Evolutionary conservation across 2,888 invertebrate genomes (phyloP).

Genomic region (Aquatica leii): DNA sequence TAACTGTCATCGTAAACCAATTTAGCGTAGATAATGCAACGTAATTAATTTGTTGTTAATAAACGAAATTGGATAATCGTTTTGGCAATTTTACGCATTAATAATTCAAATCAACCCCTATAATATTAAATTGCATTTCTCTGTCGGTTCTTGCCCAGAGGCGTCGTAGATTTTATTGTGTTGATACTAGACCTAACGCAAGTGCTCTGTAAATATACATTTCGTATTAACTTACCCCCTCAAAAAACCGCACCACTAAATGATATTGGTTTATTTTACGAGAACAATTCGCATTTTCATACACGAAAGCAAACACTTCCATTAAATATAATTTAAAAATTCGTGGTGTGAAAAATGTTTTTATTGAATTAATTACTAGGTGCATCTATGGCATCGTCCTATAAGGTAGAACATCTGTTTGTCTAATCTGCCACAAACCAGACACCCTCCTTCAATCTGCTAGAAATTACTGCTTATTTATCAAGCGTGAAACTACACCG

Average conservation of each 20-base stretch:
- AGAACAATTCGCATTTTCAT: conserved; percentile 48
- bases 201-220: conserved; percentile 59
- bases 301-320: conserved; percentile 20
- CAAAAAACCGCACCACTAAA: conserved; percentile 50
- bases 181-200: conserved; percentile 56
- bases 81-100: conserved; percentile 23
- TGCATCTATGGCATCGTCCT: background rate
- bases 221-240: conserved; percentile 55
- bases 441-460: conserved; percentile 18
- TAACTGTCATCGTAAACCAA: conserved; percentile 14
- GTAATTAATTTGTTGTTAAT: background rate
- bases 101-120: conserved; percentile 43
- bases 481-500: conserved; percentile 32
- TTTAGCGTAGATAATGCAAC: background rate
- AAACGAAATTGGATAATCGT: background rate
- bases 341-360: background rate
- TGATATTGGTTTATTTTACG: conserved; percentile 51
- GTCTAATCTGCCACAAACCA: conserved; percentile 9
- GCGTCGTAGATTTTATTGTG: conserved; percentile 55
- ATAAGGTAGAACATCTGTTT: conserved; percentile 22
- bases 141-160: conserved; percentile 49
- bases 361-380: background rate
- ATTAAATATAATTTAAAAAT: conserved; percentile 15
- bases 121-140: conserved; percentile 54
- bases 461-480: conserved; percentile 30